A percentile compares a stretch with the other conserved stretches of the same genome.
Conservation (phyloP, 1,140 invertebrate species). For the Drosophila nasuta region DNA sequence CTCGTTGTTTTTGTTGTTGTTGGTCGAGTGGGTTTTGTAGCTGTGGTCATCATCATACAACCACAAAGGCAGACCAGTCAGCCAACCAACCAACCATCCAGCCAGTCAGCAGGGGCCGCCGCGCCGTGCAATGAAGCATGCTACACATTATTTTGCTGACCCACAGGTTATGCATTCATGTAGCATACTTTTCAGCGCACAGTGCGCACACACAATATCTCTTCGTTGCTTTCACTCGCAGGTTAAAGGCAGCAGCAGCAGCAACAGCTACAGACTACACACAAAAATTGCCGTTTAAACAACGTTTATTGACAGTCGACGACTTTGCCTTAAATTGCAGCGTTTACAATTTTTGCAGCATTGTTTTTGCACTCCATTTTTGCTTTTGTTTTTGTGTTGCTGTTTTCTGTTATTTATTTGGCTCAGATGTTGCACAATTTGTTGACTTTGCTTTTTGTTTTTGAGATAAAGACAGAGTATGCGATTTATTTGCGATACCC, state of each 20-base stretch:
- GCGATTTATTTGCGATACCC: background rate
- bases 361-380: background rate
- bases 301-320: slow-evolving; percentile 57
- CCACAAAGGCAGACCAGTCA: slow-evolving; percentile 48
- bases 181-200: slow-evolving; percentile 55
- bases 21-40: slow-evolving; percentile 47
- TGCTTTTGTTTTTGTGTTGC: background rate
- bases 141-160: slow-evolving; percentile 56
- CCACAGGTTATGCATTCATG: slow-evolving; percentile 61
- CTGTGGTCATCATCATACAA: slow-evolving; percentile 49
- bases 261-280: slow-evolving; percentile 9
- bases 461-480: background rate
- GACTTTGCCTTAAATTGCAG: slow-evolving; percentile 53
- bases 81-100: background rate
- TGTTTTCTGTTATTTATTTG: slow-evolving; percentile 68
- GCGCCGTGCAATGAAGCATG: slow-evolving; percentile 49
- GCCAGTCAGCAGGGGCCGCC: slow-evolving; percentile 14
- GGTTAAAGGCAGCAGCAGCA: slow-evolving; percentile 21
- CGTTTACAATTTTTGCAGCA: slow-evolving; percentile 40
- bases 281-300: slow-evolving; percentile 52
- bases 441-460: slow-evolving; percentile 21
- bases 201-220: background rate
- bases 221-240: slow-evolving; percentile 15
- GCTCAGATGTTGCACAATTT: slow-evolving; percentile 77
- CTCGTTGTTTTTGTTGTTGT: slow-evolving; percentile 20